A percentile compares a stretch with the other conserved stretches of the same genome.
Evolutionary conservation across 2,797 vertebrate species (phyloP).

Genomic region (Chaetodon trifasciatus): DNA sequence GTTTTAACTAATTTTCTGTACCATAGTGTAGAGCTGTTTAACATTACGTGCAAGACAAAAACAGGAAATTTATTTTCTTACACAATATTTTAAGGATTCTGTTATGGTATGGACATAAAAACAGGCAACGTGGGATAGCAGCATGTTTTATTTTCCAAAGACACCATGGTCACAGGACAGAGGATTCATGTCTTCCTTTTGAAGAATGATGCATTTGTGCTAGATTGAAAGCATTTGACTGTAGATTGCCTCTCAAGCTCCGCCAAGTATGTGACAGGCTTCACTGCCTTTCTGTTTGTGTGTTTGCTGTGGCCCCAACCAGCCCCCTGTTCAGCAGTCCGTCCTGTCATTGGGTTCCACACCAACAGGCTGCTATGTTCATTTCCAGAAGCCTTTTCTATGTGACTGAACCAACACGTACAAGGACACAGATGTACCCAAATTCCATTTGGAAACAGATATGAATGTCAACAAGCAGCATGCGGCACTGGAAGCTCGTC

Average conservation of each 20-base stretch:
- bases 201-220: conserved; percentile 27
- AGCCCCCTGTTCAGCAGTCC: conserved; percentile 7
- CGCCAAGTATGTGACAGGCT: conserved; percentile 22
- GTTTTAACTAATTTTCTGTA: conserved; percentile 8
- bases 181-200: conserved; percentile 43
- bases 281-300: conserved; percentile 4
- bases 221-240: conserved; percentile 40
- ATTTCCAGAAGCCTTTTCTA: conserved; percentile 18
- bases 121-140: conserved; percentile 7
- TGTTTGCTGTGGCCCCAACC: conserved; percentile 15
- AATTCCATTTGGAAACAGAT: conserved; percentile 28
- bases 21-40: conserved; percentile 5
- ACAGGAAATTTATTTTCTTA: not conserved
- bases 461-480: conserved; percentile 44
- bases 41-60: conserved; percentile 1
- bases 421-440: conserved; percentile 18
- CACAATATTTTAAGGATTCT: conserved; percentile 3
- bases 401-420: conserved; percentile 6
- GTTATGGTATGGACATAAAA: not conserved
- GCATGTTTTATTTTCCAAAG: conserved; percentile 36
- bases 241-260: conserved; percentile 32
- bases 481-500: conserved; percentile 39
- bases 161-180: not conserved
- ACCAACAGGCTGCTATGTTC: conserved; percentile 16
- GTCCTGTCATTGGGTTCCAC: conserved; percentile 19